Evolutionary conservation across 2,113 vertebrate species (phyloP).

Genomic region (Anhinga rufa): DNA sequence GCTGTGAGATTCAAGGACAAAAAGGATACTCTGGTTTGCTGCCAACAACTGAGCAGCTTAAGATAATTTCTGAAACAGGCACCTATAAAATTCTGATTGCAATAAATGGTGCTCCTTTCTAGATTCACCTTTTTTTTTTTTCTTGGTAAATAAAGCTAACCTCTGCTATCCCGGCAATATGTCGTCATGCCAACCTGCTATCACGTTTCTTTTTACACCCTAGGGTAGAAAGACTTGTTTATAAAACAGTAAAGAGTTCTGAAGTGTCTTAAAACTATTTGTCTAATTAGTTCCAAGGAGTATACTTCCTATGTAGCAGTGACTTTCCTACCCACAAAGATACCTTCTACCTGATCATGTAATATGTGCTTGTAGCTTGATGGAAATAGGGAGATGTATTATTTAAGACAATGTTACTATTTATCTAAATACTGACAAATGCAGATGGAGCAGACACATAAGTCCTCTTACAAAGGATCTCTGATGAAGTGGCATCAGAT

Average conservation of each 20-base stretch:
- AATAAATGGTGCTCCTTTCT: neutral
- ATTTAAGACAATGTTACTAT: neutral
- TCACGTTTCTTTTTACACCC: accelerated
- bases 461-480: neutral
- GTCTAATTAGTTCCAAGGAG: neutral
- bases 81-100: neutral
- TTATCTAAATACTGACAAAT: neutral
- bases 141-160: neutral
- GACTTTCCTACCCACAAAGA: neutral
- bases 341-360: neutral
- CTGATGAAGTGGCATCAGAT: neutral
- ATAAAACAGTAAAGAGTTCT: neutral
- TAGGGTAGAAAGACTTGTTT: neutral
- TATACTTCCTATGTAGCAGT: neutral
- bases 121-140: neutral
- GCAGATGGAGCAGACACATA: neutral
- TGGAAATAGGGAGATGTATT: neutral
- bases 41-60: neutral
- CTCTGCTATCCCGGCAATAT: neutral
- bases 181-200: neutral
- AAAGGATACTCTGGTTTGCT: neutral
- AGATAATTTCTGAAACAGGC: neutral
- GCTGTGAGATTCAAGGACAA: neutral
- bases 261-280: neutral
- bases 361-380: neutral